Evolutionary conservation across 2,113 vertebrate genomes (phyloP).

Genomic region (Pitta sordida): DNA sequence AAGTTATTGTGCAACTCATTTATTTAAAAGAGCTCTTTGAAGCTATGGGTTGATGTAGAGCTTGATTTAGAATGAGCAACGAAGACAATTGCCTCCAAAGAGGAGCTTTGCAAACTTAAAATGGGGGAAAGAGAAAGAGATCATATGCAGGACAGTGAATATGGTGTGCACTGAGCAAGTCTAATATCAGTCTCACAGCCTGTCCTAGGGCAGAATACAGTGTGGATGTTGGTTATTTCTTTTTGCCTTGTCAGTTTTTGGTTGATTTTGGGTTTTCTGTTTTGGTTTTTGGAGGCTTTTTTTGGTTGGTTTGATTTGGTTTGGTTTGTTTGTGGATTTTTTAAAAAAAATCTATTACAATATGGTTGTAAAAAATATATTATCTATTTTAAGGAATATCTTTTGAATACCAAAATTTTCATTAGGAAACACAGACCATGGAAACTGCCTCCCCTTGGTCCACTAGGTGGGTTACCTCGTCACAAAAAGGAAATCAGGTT

Average conservation of each 20-base stretch:
- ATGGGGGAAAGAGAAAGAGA: background rate
- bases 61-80: background rate
- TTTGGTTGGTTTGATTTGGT: background rate
- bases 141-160: background rate
- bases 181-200: background rate
- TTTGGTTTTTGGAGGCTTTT: background rate
- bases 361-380: background rate
- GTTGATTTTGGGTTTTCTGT: too few relatives aligned
- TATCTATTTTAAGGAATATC: background rate
- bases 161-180: background rate
- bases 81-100: background rate
- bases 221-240: too few relatives aligned
- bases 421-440: background rate
- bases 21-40: conserved; percentile 37
- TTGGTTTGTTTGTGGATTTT: background rate
- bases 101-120: background rate
- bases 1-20: conserved; percentile 26
- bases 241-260: background rate
- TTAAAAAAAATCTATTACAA: too few relatives aligned
- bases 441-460: background rate
- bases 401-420: background rate
- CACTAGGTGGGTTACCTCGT: too few relatives aligned
- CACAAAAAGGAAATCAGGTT: too few relatives aligned
- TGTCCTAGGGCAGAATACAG: background rate
- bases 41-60: background rate